Base-by-base conservation (phyloP, 2,888 invertebrate species). In the Apamea crenata region DNA sequence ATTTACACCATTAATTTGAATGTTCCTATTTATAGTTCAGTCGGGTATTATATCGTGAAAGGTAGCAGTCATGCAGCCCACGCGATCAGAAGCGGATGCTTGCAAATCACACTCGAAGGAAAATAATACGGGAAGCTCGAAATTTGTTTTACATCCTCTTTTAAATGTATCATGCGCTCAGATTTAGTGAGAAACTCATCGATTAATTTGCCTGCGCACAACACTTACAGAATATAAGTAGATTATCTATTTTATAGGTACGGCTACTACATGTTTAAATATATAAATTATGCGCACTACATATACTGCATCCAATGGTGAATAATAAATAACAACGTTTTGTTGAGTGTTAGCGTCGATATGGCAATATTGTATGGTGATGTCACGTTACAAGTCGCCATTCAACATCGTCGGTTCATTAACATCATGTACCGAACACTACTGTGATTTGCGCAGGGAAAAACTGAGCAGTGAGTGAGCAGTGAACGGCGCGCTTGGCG, bases 1-100 rank as follows among this genome's bases (percentile, higher is more conserved):
- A 94, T 94, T 93, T 93, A 93, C 92, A 93, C 91, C 93, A 93
- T 94, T 93, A 91, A 94, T 92, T 93, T 91, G 89, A 93, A 94
- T 91, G 91, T 89, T 89, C 89, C 94, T 96, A 96, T 96, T 95
- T 95, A 95, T 95, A 96, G 93, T 90, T 89, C 83, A 87, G 87
- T 92, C 91, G 91, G 92, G 92, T 92, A 89, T 83, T 87, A 85
- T 93, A 91, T 92, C 92, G 92, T 92, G 92, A 93, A 94, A 94
- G 93, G 93, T 92, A 94, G 89, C 89, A 90, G 91, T 87, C 88
- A 83, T 85, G 78, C 86, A 84, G 80, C 89, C 84, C 84, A 85
- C 91, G 92, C 91, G 86, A 70, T 66, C 50, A 78, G 56, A 77
- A 77, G 53, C 81, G 81, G 86, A 82, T 84, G 80, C 80, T 79